Evolutionary conservation across 2,888 invertebrate genomes (phyloP), one percentile per base, ranked within the genome.

Genomic region (Aelia acuminata): DNA sequence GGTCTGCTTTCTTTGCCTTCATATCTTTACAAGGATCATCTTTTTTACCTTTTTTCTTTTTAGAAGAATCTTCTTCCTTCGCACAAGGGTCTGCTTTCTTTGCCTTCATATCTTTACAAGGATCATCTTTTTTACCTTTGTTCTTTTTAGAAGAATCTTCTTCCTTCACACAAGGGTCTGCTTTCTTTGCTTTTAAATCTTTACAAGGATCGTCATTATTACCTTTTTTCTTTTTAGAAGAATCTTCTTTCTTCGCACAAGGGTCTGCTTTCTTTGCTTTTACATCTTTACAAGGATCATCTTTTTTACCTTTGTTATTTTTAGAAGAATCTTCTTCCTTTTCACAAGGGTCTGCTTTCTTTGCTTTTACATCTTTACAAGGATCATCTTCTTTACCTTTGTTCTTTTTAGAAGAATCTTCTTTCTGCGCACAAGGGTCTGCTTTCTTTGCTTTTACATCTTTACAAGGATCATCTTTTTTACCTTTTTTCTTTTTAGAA

Each of bases 1-100:
- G 87, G 35, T 87, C 80, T 35, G 63, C 70, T 50, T 87, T 80
- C 15, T 87, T 63, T 47, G 39, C 43, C 22, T 86, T 86, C 31
- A n/a, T 35, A 5, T 87, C 26, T 48, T 87, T 87, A 70, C 87
- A 87, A 49, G 70, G 87, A 80, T 87, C 87, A 31, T 87, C 87
- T 26, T 48, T 84, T 47, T 63, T 49, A 48, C 43, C 22, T 10
- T 31, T 75, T 47, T 1, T 49, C 63, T 84, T n/a, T 48, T 43
- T 50, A 31, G 50, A 48, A n/a, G 85, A 50, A 35, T 85, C 85
- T 84, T 31, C 63, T 47, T 1, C 75, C 63, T 84, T n/a, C 26
- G 15, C 48, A 31, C 85, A 48, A n/a, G 85, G 85, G 20, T 85
- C 85, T 84, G 35, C 47, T 48, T 85, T 85, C 26, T 50, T 85